These are phyloP conservation scores for Sesia apiformis DNA, from an alignment of 2,888 invertebrate species.

Conservation along the genomic window DNA sequence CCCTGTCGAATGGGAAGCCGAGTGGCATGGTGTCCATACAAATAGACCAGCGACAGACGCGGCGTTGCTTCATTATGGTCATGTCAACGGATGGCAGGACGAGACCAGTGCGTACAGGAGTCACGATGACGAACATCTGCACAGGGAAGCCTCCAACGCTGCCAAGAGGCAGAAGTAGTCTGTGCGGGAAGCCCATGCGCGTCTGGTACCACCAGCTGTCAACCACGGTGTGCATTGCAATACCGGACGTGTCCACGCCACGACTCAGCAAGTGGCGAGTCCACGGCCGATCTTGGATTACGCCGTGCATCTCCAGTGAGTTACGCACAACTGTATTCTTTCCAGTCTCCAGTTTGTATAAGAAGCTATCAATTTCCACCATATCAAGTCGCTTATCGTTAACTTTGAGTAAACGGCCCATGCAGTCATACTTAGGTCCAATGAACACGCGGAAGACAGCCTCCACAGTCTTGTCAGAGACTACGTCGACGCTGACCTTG, in stretches of 20 bases:
- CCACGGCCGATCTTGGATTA: constrained; percentile 74
- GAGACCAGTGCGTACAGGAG: constrained; percentile 66
- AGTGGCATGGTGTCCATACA: constrained; percentile 78
- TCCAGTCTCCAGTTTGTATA: constrained; percentile 77
- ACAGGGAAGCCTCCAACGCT: constrained; percentile 75
- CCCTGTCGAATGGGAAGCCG: constrained; percentile 85
- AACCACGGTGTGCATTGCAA: constrained; percentile 63
- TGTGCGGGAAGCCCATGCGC: constrained; percentile 78
- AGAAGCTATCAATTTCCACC: constrained; percentile 70
- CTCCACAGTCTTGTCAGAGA: constrained; percentile 72
- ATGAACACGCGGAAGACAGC: constrained; percentile 79
- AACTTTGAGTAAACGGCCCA: constrained; percentile 70
- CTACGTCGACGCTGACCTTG: constrained; percentile 72
- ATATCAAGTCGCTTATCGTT: constrained; percentile 59
- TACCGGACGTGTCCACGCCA: constrained; percentile 32
- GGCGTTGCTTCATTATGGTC: constrained; percentile 62
- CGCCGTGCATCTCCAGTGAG: constrained; percentile 78
- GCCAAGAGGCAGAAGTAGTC: constrained; percentile 82
- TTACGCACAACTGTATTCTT: constrained; percentile 80
- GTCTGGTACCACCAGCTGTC: constrained; percentile 71
- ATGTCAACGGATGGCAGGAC: constrained; percentile 57
- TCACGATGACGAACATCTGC: constrained; percentile 78
- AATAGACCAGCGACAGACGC: constrained; percentile 68
- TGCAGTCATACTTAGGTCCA: constrained; percentile 81
- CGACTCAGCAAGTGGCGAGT: constrained; percentile 39